Percentiles rank a stretch among this genome's conserved stretches.
Conservation (phyloP, 1,140 invertebrate species). For the Leptestheria dahalacensis region DNA sequence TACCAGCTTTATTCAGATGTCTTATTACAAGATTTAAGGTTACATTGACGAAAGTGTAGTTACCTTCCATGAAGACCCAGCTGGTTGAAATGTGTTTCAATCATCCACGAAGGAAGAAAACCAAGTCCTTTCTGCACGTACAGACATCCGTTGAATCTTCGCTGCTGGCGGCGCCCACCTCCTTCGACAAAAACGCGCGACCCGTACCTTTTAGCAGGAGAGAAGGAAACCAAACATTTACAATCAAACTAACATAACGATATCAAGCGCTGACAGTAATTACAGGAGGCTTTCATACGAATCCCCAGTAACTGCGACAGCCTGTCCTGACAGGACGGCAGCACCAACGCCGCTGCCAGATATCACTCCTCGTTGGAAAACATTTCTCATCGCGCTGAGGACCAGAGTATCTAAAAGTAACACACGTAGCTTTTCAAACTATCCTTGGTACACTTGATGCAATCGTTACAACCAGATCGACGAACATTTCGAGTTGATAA, state of each 20-base stretch:
- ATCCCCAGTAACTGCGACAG: constrained; percentile 10
- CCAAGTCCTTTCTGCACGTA: constrained; percentile 5
- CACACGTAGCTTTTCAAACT: no score
- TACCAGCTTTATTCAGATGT: no score
- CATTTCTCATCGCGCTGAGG: constrained; percentile 6
- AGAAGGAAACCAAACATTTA: background rate
- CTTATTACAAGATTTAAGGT: no score
- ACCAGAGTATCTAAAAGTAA: constrained; percentile 13
- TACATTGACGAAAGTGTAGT: no score
- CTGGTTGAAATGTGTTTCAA: constrained; percentile 9
- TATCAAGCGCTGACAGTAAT: background rate
- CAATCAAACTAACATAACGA: background rate
- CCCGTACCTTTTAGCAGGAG: constrained; percentile 5
- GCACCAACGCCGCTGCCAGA: constrained; percentile 14
- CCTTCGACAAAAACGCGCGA: background rate
- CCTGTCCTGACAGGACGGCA: constrained; percentile 1
- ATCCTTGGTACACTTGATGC: no score
- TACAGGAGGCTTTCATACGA: constrained; percentile 17
- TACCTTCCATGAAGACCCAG: constrained; percentile 10
- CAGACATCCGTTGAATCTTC: background rate
- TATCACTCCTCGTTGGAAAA: constrained; percentile 13
- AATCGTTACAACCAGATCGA: no score
- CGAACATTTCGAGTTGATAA: no score
- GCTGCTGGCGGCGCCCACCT: background rate
- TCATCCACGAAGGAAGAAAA: constrained; percentile 7